Percentiles rank a stretch among this genome's conserved stretches.
Conservation (phyloP, 2,113 vertebrate species). For the Odocoileus virginianus region DNA sequence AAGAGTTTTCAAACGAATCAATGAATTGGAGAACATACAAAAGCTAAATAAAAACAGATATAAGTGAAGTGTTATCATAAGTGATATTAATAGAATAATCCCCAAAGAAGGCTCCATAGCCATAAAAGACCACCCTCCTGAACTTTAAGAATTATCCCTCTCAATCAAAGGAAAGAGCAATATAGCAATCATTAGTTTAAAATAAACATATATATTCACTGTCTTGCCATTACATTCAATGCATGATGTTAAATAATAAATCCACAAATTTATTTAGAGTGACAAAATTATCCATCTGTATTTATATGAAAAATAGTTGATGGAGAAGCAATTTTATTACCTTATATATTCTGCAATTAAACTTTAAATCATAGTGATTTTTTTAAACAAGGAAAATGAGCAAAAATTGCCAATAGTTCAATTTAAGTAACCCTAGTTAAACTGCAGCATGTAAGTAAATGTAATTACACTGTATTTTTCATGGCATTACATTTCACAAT, state of each 20-base stretch:
- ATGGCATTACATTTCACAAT: constrained; percentile 51
- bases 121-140: not conserved
- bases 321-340: constrained; percentile 46
- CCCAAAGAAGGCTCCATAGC: not conserved
- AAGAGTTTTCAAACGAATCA: not conserved
- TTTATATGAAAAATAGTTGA: constrained; percentile 4
- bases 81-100: not conserved
- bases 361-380: constrained; percentile 50
- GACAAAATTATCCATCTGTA: constrained; percentile 34
- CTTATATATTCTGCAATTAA: constrained; percentile 48
- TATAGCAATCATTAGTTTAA: not conserved
- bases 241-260: constrained; percentile 53
- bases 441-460: constrained; percentile 61
- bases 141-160: not conserved
- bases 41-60: not conserved
- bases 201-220: constrained; percentile 42
- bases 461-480: constrained; percentile 57
- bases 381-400: constrained; percentile 57
- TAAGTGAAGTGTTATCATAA: not conserved
- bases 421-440: constrained; percentile 65
- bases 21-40: not conserved
- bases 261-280: constrained; percentile 65
- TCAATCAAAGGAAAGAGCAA: not conserved
- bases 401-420: constrained; percentile 54
- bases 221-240: constrained; percentile 40